Base-by-base conservation (phyloP, 2,888 invertebrate species). In the Cantharis rufa region DNA sequence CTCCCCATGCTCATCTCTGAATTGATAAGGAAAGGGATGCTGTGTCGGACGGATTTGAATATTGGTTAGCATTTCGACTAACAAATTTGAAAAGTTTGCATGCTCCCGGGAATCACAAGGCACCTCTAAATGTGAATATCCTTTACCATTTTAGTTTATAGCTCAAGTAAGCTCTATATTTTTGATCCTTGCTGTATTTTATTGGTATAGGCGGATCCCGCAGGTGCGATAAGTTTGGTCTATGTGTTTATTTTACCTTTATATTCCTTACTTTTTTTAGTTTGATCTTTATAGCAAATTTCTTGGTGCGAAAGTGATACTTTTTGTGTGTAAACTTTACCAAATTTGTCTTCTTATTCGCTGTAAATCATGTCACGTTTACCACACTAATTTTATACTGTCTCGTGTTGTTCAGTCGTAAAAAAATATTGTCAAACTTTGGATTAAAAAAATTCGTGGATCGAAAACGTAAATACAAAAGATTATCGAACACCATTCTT, bases 151-250 rank as follows among this genome's bases (percentile, higher is more conserved):
- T 86, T 85, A 85, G 84, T 86, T 86, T 86, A 86, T 85, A 82
- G 85, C 83, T 82, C 81, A 82, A 83, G 82, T 83, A 83, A 80
- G 82, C 83, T 82, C 84, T 85, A 85, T 85, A 86, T 86, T 86
- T 85, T 83, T 84, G 85, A 84, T 85, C 84, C 84, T 83, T 82
- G 84, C 82, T 83, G 84, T 85, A 85, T 86, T 87, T 87, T 87
- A 87, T 86, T 85, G 86, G 85, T 81, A 78, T 72, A 79, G 80
- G 81, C 77, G 81, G 81, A 79, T 86, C 87, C 85, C 86, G 80
- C 78, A 84, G 86, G 87, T 84, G 81, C 84, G 83, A 86, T 87
- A 86, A 86, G 81, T 85, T 83, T 78, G 48, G 74, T 68, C 73
- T 72, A 72, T 66, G 70, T 74, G 61, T 71, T 74, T 76, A 73